Evolutionary conservation across 1,140 invertebrate genomes (phyloP).

Genomic region (Oncopeltus fasciatus): DNA sequence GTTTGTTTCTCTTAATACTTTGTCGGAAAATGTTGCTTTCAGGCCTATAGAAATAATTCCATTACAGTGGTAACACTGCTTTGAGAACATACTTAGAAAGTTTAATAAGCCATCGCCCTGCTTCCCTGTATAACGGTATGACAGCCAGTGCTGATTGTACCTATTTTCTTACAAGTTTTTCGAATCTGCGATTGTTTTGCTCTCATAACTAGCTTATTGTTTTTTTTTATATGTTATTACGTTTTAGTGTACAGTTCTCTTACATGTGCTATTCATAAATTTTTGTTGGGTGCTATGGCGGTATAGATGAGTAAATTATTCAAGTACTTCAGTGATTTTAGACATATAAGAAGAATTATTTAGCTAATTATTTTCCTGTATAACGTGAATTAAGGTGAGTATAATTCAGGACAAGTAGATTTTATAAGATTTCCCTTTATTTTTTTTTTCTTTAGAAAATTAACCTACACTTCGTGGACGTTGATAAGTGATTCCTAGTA

Average conservation of each 20-base stretch:
- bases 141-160: slow-evolving; percentile 1
- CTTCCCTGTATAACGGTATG: slow-evolving; percentile 9
- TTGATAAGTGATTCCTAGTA: neutral
- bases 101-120: slow-evolving; percentile 13
- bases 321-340: neutral
- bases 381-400: neutral
- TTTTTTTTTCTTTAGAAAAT: neutral
- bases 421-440: neutral
- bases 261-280: neutral
- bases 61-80: neutral
- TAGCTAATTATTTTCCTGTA: neutral
- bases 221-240: neutral
- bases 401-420: no score
- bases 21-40: no score
- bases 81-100: slow-evolving; percentile 7
- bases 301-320: slow-evolving; percentile 1
- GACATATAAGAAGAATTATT: neutral
- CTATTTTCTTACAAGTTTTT: neutral
- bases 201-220: no score
- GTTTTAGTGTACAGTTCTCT: neutral
- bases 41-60: no score
- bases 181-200: neutral
- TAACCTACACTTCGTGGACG: neutral
- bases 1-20: no score
- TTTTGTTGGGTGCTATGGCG: neutral